Percentiles rank a stretch among this genome's conserved stretches.
These are phyloP conservation scores for Drosophila tanythrix DNA, from an alignment of 2,888 invertebrate species.

Conservation along the genomic window DNA sequence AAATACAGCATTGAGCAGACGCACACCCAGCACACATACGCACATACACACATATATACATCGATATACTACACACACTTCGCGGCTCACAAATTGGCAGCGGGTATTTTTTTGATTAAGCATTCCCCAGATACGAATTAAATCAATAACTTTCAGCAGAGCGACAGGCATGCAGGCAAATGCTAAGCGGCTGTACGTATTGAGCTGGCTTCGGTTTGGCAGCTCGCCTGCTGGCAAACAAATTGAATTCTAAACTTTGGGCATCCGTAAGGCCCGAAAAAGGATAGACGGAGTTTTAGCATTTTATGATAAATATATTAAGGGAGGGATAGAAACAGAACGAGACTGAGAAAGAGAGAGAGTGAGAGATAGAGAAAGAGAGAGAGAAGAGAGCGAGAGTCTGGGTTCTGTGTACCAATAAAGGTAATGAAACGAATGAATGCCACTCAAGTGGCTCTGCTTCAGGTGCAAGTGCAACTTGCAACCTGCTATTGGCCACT, in stretches of 20 bases:
- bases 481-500: conserved; percentile 13
- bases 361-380: not conserved
- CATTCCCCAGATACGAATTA: conserved; percentile 78
- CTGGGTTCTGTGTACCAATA: conserved; percentile 55
- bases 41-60: not conserved
- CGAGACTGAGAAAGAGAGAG: not conserved
- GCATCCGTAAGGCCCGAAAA: conserved; percentile 35
- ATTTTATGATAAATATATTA: conserved; percentile 11
- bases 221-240: conserved; percentile 65
- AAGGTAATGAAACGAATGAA: conserved; percentile 77
- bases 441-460: conserved; percentile 65
- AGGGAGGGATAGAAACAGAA: not conserved
- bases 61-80: conserved; percentile 10
- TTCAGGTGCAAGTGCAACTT: conserved; percentile 26
- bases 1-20: conserved; percentile 35
- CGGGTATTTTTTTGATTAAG: conserved; percentile 73
- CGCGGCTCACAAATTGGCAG: conserved; percentile 63
- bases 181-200: conserved; percentile 40
- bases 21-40: conserved; percentile 32
- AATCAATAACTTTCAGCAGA: conserved; percentile 71
- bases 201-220: conserved; percentile 54
- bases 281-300: conserved; percentile 16
- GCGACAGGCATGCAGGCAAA: conserved; percentile 46
- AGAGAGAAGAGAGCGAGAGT: not conserved
- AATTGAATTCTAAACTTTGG: conserved; percentile 72